phyloP scores from a whole-genome alignment of 2,888 invertebrate species.

The Gastracanthus pulcherrimus region DNA sequence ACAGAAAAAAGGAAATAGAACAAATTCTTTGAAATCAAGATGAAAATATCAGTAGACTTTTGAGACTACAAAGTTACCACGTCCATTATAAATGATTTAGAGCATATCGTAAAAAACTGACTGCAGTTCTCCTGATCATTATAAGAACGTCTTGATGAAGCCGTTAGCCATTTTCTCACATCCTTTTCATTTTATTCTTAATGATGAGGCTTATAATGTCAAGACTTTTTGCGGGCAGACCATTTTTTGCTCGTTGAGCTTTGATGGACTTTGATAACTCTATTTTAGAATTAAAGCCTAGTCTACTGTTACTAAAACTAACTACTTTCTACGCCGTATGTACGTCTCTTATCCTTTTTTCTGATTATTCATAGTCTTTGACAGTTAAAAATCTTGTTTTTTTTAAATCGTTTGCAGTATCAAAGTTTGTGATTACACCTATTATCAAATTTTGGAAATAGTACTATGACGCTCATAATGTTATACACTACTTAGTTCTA shows the following conservation, averaged over 20 bases:
- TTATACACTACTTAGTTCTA: too few species aligned
- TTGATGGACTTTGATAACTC: neutral
- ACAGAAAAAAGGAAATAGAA: too few species aligned
- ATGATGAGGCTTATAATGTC: neutral
- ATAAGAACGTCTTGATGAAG: neutral
- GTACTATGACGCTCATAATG: too few species aligned
- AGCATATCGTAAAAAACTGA: neutral
- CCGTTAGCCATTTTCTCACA: neutral
- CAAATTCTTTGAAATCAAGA: neutral
- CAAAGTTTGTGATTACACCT: too few species aligned
- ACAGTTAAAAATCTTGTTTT: too few species aligned
- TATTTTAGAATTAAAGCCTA: neutral
- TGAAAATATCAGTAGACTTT: neutral
- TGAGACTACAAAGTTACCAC: neutral
- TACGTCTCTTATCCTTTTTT: too few species aligned
- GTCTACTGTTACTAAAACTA: too few species aligned
- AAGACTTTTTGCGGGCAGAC: neutral
- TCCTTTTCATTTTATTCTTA: too few species aligned
- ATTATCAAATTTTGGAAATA: too few species aligned
- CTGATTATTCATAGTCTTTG: too few species aligned
- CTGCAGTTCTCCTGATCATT: neutral
- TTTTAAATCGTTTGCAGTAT: too few species aligned
- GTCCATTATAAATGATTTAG: slow-evolving; percentile 15
- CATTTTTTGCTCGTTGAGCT: neutral
- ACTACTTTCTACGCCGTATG: too few species aligned